A percentile compares a stretch with the other conserved stretches of the same genome.
phyloP scores from a whole-genome alignment of 2,113 vertebrate genomes.

The Ictalurus furcatus region DNA sequence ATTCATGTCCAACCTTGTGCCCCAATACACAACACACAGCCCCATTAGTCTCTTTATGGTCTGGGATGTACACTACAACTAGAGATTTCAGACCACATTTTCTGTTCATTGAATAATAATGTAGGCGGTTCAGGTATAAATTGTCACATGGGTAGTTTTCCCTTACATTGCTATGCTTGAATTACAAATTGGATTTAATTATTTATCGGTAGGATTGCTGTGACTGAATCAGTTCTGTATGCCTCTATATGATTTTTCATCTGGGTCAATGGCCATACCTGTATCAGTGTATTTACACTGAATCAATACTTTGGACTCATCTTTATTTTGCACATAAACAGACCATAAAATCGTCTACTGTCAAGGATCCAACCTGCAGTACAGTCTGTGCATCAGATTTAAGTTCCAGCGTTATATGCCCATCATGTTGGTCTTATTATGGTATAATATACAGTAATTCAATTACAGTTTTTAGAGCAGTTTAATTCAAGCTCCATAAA shows the following conservation, averaged over 20 bases:
- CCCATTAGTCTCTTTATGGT: background rate
- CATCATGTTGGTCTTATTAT: background rate
- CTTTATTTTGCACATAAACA: background rate
- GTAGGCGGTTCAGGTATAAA: background rate
- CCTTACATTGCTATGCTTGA: background rate
- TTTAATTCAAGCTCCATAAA: background rate
- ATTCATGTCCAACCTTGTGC: background rate
- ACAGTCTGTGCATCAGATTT: background rate
- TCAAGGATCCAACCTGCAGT: background rate
- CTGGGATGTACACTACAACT: background rate
- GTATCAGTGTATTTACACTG: constrained; percentile 7
- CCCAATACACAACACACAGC: background rate
- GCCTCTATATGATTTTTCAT: background rate
- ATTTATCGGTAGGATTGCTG: background rate
- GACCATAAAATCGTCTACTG: background rate
- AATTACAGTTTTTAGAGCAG: background rate
- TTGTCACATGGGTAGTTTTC: background rate
- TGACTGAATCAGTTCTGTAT: background rate
- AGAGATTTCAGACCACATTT: background rate
- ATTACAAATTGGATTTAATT: background rate
- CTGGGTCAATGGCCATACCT: background rate
- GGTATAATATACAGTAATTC: background rate
- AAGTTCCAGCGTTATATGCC: background rate
- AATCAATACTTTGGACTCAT: background rate
- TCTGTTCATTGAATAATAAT: background rate